Evolutionary conservation across 2,888 invertebrate genomes (phyloP), one percentile per base, ranked within the genome.

Genomic region (Drosophila prostipennis): DNA sequence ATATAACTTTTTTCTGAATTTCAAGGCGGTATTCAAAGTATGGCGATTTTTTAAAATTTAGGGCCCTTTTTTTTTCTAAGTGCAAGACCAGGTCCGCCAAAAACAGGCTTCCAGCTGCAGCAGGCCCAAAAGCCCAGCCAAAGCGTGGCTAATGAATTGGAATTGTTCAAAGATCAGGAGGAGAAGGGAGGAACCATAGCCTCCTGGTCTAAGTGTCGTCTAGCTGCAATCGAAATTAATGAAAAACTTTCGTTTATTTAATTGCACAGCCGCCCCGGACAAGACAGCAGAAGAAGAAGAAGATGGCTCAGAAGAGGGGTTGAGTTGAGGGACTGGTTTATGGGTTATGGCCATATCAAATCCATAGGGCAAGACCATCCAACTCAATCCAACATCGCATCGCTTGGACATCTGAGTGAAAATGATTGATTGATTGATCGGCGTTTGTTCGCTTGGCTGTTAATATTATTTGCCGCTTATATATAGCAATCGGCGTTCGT

Each of bases 351-450:
- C 86, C 83, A 82, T 79, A 80, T 83, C 79, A 83, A 83, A 77
- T 86, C 86, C 79, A 82, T 82, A 82, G 82, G 82, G 82, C 82
- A 82, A 82, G 72, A 60, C 19, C 37, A 49, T 39, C 37, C 64
- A 42, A 40, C 64, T 48, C 61, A 60, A 65, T 64, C 45, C 64
- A 63, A 7, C 64, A 75, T 60, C 83, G 86, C 26, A 26, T 26
- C 26, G 26, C 26, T 26, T 26, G 26, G 26, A 83, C 77, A 71
- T 79, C 80, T 87, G 77, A 84, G 83, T 81, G 83, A 84, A 84
- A 84, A 84, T 84, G 87, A 84, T 87, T 84, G 83, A 84, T 84
- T 87, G 87, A 82, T 86, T 86, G 82, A 82, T 83, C 81, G 80
- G 52, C 53, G 78, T 69, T 63, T 49, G 59, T 59, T 39, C n/a